A percentile compares a stretch with the other conserved stretches of the same genome.
Conservation (phyloP, 1,140 invertebrate species). For the Pseudomyrmex sp. region DNA sequence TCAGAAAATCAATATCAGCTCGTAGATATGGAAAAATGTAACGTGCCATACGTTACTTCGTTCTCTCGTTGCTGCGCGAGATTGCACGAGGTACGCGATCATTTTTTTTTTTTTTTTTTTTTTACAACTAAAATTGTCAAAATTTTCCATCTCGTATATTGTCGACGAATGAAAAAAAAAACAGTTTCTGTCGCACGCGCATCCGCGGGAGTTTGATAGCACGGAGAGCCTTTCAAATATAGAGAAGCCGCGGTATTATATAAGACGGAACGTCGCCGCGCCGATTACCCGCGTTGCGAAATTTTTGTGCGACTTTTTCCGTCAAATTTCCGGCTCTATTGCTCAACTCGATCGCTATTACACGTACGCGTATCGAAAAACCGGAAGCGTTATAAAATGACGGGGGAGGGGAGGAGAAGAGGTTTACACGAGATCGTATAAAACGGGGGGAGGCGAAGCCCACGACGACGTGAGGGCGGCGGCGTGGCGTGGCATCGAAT, state of each 20-base stretch:
- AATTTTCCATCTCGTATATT: background rate
- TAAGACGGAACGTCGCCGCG: background rate
- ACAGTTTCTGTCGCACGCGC: no score
- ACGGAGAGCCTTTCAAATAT: background rate
- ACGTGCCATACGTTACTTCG: no score
- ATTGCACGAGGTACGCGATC: no score
- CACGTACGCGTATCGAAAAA: background rate
- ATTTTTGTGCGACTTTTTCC: background rate
- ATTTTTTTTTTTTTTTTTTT: no score
- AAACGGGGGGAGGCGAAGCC: constrained; percentile 38
- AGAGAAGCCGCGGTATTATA: no score
- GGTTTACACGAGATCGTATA: constrained; percentile 60
- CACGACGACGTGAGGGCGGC: background rate
- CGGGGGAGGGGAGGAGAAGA: background rate
- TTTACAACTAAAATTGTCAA: no score
- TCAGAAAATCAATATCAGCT: no score
- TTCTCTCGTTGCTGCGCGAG: no score
- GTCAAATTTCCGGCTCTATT: constrained; percentile 26
- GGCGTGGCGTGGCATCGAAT: constrained; percentile 29
- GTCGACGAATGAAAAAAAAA: no score
- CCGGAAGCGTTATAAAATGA: constrained; percentile 34
- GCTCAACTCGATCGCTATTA: background rate
- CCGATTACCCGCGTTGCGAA: background rate
- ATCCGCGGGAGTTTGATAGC: background rate
- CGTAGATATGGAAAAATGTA: no score